These are phyloP conservation scores for Zaprionus tsacasi DNA, from an alignment of 1,140 invertebrate species.

Conservation along the genomic window DNA sequence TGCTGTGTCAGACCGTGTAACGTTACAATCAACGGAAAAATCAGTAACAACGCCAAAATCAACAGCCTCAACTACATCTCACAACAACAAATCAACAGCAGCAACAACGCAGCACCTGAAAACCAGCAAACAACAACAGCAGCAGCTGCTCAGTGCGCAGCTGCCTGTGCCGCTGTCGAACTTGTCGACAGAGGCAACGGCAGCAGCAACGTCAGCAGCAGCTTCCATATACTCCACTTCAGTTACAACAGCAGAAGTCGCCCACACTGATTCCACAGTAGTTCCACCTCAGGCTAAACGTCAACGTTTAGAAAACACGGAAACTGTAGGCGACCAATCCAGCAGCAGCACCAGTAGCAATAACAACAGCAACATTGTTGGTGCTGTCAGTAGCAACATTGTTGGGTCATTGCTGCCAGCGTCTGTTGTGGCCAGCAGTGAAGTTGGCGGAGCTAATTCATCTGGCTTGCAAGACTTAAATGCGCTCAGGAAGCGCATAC, in stretches of 20 bases:
- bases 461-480: constrained; percentile 72
- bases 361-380: constrained; percentile 50
- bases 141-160: constrained; percentile 70
- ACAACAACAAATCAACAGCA: constrained; percentile 39
- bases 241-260: constrained; percentile 11
- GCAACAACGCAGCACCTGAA: constrained; percentile 44
- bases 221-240: constrained; percentile 33
- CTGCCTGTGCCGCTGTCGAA: constrained; percentile 73
- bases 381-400: constrained; percentile 61
- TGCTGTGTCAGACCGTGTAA: constrained; percentile 84
- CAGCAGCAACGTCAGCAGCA: constrained; percentile 55
- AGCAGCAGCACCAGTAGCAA: constrained; percentile 16
- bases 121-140: constrained; percentile 57
- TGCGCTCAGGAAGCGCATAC: constrained; percentile 80
- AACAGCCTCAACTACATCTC: constrained; percentile 38
- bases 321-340: constrained; percentile 23
- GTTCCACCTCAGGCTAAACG: constrained; percentile 70
- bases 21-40: constrained; percentile 74
- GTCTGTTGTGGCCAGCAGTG: constrained; percentile 60
- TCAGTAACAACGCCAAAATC: constrained; percentile 67
- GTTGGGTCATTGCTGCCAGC: constrained; percentile 68
- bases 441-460: constrained; percentile 53
- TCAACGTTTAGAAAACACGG: constrained; percentile 65
- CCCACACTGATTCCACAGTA: constrained; percentile 33
- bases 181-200: constrained; percentile 74